Percentiles rank a stretch among this genome's conserved stretches.
Evolutionary conservation across 2,113 vertebrate genomes (phyloP).

Genomic region (Leiothrix lutea): DNA sequence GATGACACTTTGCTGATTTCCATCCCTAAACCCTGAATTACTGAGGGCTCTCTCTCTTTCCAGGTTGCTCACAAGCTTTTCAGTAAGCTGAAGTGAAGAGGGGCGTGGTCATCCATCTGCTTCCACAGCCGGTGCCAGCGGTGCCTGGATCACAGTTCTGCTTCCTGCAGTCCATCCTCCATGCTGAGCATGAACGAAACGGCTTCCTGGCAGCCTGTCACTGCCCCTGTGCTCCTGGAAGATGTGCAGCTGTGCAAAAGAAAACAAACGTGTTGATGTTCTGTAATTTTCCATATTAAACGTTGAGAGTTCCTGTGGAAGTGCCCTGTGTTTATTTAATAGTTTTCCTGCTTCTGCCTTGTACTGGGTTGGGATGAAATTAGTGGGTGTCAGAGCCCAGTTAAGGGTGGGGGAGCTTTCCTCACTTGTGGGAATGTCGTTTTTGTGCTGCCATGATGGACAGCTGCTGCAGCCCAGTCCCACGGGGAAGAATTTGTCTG

Average conservation of each 20-base stretch:
- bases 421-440: neutral
- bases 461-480: accelerated
- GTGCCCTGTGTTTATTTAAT: neutral
- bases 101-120: neutral
- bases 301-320: neutral
- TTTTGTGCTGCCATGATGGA: accelerated
- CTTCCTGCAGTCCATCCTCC: neutral
- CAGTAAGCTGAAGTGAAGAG: conserved; percentile 72
- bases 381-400: neutral
- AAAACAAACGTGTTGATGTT: neutral
- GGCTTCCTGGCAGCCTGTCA: neutral
- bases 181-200: neutral
- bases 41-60: neutral
- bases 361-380: neutral
- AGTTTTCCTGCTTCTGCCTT: neutral
- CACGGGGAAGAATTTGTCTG: neutral
- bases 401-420: accelerated
- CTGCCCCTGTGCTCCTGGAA: neutral
- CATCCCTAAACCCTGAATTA: neutral
- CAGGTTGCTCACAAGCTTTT: conserved; percentile 82
- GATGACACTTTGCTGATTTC: neutral
- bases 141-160: neutral
- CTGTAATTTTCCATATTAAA: conserved; percentile 61
- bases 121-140: neutral
- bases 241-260: neutral